phyloP scores from a whole-genome alignment of 2,113 vertebrate genomes.

The Scomber colias region DNA sequence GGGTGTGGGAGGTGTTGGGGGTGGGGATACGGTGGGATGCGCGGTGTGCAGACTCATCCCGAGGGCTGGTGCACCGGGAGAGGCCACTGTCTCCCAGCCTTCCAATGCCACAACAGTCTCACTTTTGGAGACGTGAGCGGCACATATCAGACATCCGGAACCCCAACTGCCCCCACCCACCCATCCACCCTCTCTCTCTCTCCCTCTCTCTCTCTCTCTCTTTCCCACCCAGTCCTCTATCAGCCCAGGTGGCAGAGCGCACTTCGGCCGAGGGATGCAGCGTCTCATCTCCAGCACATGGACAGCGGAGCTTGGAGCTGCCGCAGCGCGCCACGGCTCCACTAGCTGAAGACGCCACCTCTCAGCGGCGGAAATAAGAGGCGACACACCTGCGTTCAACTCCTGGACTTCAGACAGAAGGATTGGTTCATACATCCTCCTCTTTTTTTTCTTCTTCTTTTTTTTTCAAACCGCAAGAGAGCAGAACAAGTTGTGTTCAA shows the following conservation, averaged over 20 bases:
- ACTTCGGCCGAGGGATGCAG: constrained; percentile 88
- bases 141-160: constrained; percentile 82
- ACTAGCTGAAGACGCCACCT: constrained; percentile 75
- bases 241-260: constrained; percentile 83
- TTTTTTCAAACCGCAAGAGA: constrained; percentile 38
- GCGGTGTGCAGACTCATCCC: constrained; percentile 32
- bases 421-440: constrained; percentile 32
- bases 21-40: constrained; percentile 15
- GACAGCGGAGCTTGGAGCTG: constrained; percentile 83
- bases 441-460: neutral
- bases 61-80: constrained; percentile 41
- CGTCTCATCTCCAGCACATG: constrained; percentile 84
- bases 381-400: constrained; percentile 35
- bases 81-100: constrained; percentile 75
- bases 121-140: constrained; percentile 82
- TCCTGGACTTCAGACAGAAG: constrained; percentile 68
- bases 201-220: neutral
- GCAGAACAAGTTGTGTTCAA: constrained; percentile 78
- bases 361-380: constrained; percentile 62
- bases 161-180: constrained; percentile 70
- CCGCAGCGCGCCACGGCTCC: constrained; percentile 82
- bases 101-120: constrained; percentile 84
- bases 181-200: neutral
- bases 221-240: constrained; percentile 53
- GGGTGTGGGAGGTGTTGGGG: constrained; percentile 22